phyloP scores from a whole-genome alignment of 1,140 invertebrate genomes.

The Drosophila aff. region DNA sequence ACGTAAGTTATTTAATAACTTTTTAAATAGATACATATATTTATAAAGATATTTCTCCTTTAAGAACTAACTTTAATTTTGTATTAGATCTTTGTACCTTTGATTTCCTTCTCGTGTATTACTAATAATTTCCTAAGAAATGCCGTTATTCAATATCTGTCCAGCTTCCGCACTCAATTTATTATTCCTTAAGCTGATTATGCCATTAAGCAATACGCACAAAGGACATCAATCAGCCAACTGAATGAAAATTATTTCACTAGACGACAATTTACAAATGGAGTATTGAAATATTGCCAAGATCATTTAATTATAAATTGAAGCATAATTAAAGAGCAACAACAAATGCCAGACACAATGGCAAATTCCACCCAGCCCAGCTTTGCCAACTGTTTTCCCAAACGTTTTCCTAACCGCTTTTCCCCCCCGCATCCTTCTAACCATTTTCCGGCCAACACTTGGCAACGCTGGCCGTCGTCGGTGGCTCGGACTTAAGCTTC shows the following conservation, averaged over 20 bases:
- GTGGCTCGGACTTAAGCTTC: conserved; percentile 29
- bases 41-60: background rate
- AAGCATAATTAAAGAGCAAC: conserved; percentile 42
- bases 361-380: background rate
- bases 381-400: background rate
- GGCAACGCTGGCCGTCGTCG: background rate
- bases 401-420: background rate
- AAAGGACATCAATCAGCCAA: conserved; percentile 28
- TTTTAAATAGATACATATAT: background rate
- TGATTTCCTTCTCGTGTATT: background rate
- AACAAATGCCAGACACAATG: conserved; percentile 28
- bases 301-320: conserved; percentile 48
- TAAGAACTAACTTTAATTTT: background rate
- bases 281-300: conserved; percentile 40
- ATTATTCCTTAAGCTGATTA: conserved; percentile 29
- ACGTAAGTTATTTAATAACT: background rate
- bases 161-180: conserved; percentile 12
- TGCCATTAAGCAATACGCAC: conserved; percentile 15
- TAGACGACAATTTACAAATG: conserved; percentile 16
- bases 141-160: background rate
- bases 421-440: background rate
- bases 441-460: conserved; percentile 2
- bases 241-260: conserved; percentile 36
- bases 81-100: accelerated
- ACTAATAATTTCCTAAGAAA: conserved; percentile 3